Conservation (phyloP, 2,113 vertebrate genomes). For the Phycodurus eques region DNA sequence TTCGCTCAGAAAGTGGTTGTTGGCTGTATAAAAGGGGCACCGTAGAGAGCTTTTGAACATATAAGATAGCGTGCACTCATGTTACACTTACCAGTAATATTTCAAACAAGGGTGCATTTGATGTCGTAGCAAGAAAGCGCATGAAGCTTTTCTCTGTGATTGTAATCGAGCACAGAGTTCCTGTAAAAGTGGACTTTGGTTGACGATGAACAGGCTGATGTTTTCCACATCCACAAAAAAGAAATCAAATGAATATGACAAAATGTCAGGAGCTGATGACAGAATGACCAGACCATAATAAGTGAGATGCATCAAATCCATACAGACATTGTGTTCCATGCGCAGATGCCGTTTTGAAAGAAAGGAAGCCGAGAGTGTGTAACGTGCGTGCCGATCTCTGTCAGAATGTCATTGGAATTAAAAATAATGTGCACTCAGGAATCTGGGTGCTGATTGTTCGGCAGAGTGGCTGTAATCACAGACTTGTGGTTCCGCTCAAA, state of each 20-base stretch:
- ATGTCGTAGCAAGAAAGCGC: slow-evolving; percentile 61
- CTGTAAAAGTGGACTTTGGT: slow-evolving; percentile 69
- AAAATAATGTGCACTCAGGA: slow-evolving; percentile 57
- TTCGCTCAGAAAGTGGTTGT: background rate
- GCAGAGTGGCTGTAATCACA: slow-evolving; percentile 60
- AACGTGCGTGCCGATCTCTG: slow-evolving; percentile 27
- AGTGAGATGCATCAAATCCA: slow-evolving; percentile 58
- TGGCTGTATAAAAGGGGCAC: background rate
- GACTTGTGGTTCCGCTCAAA: slow-evolving; percentile 61
- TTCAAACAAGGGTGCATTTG: slow-evolving; percentile 61
- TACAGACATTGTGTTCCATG: slow-evolving; percentile 67
- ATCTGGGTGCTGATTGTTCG: slow-evolving; percentile 55
- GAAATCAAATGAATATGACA: slow-evolving; percentile 67
- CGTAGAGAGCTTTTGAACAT: slow-evolving; percentile 59
- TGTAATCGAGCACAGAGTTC: slow-evolving; percentile 63
- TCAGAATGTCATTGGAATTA: slow-evolving; percentile 61
- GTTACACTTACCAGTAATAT: slow-evolving; percentile 68
- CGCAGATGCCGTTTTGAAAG: slow-evolving; percentile 43
- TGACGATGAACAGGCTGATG: slow-evolving; percentile 45
- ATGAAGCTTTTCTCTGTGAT: slow-evolving; percentile 65
- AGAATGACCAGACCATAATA: slow-evolving; percentile 70
- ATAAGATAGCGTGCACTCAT: slow-evolving; percentile 56
- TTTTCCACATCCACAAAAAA: slow-evolving; percentile 52
- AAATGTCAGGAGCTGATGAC: slow-evolving; percentile 63
- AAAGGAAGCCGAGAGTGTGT: slow-evolving; percentile 28